Evolutionary conservation across 2,888 invertebrate species (phyloP), one percentile per base, ranked within the genome.

Genomic region (Calameuta idolon): DNA sequence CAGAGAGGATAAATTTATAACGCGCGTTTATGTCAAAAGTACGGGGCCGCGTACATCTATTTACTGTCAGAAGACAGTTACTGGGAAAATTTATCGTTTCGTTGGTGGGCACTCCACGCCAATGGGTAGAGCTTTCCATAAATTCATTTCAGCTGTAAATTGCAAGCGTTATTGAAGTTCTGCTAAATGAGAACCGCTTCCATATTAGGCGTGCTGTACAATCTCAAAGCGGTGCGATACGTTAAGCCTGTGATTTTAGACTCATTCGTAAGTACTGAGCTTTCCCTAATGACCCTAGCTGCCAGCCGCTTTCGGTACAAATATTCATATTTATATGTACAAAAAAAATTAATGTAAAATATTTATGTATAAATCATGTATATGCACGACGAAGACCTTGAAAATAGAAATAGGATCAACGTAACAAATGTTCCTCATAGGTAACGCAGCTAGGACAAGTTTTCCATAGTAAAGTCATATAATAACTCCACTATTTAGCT

Each of bases 131-230:
- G 78, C 87, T 87, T 89, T 87, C 85, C 87, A 88, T 89, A 88
- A 90, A 90, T 89, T 85, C 87, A 86, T 89, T 88, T 87, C 85
- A 87, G 86, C 84, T 87, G 87, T 89, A 87, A 89, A 90, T 89
- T 84, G 86, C 81, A 82, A 86, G 84, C 86, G 83, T 83, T 55
- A 55, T 55, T 55, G 55, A 55, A 55, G 55, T 55, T 31, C 33
- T 69, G 81, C 84, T 85, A 86, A 89, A 88, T 85, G 85, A 87
- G 84, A 82, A 83, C 83, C 84, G 80, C 80, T 83, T 82, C 87
- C 87, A 87, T 88, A 87, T 87, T 69, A 76, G 33, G 71, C 71
- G 23, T 23, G 55, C 55, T 15, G 23, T 55, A 23, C 23, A 15
- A 23, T 55, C 55, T 55, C 55, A 23, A 55, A 55, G 55, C 23